Base-by-base conservation (phyloP, 2,113 vertebrate genomes). In the Syngnathoides biaculeatus region DNA sequence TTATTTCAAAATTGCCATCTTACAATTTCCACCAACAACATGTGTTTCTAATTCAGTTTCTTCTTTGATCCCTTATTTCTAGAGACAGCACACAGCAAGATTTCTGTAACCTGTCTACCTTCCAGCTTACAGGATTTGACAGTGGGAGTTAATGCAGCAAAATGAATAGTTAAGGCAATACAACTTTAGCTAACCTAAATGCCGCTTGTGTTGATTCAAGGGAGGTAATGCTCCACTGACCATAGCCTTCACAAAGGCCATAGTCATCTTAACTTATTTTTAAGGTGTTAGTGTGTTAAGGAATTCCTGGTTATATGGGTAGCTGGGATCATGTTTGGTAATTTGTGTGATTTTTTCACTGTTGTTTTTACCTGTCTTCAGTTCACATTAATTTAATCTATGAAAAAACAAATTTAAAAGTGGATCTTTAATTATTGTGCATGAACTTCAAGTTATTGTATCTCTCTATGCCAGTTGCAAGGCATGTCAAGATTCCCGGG, bases 301-400 rank as follows among this genome's bases (percentile, higher is more conserved):
- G 53, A 71, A 67, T 71, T 72, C 55, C 69, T 64, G 67, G 66
- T 57, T 72, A 68, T 68, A 71, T 71, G 60, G 72, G 55, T 24
- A 47, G 63, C 69, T 75, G 69, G 20, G 20, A 40, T 72, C 78
- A 67, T 71, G 75, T 68, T 43, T 64, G 40, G 58, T 72, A 77
- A 72, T 75, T 80, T 71, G 61, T 78, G 74, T 61, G 35, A 26
- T 67, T 68, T 68, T 68, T 64, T 66, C 17, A 7, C 58, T 62
- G 30, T 40, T 52, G 43, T 9, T 43, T 61, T 68, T 65, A 68
- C 65, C 27, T 35, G 58, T 27, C 20, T 53, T 72, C 47, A 26
- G 56, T 63, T 71, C 17, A 27, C 60, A 45, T 27, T 0, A 35
- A 74, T 61, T 53, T n/a, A 39, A 64, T 47, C 63, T 8, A 3